A percentile compares a stretch with the other conserved stretches of the same genome.
Evolutionary conservation across 2,113 vertebrate species (phyloP).

Genomic region (Ploceus nigricollis): DNA sequence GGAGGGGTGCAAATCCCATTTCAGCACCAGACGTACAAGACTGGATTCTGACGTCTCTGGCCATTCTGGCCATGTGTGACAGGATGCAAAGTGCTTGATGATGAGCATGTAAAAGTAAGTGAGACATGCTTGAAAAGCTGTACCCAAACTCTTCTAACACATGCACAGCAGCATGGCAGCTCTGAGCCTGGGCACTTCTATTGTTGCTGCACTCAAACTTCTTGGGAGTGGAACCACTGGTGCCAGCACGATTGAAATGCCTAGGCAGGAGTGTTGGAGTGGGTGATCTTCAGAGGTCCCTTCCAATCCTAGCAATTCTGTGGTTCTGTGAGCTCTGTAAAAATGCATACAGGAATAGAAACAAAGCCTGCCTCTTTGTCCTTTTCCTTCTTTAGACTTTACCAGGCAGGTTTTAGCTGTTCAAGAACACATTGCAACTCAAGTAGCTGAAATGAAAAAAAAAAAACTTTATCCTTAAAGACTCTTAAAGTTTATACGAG

Average conservation of each 20-base stretch:
- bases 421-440: neutral
- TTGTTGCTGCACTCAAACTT: accelerated
- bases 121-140: neutral
- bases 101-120: neutral
- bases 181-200: neutral
- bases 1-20: neutral
- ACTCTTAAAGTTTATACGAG: neutral
- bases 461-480: neutral
- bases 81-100: neutral
- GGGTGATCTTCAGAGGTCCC: neutral
- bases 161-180: neutral
- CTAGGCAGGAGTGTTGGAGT: neutral
- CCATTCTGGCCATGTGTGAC: neutral
- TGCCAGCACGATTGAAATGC: neutral
- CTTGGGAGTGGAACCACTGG: neutral
- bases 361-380: neutral
- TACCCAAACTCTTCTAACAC: neutral
- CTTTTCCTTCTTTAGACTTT: neutral
- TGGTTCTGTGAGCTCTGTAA: neutral
- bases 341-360: neutral
- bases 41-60: neutral
- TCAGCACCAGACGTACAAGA: neutral
- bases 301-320: neutral
- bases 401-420: neutral
- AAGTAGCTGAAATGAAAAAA: neutral